A percentile compares a stretch with the other conserved stretches of the same genome.
Evolutionary conservation across 2,888 invertebrate genomes (phyloP).

Genomic region (Boloria euphrosyne): DNA sequence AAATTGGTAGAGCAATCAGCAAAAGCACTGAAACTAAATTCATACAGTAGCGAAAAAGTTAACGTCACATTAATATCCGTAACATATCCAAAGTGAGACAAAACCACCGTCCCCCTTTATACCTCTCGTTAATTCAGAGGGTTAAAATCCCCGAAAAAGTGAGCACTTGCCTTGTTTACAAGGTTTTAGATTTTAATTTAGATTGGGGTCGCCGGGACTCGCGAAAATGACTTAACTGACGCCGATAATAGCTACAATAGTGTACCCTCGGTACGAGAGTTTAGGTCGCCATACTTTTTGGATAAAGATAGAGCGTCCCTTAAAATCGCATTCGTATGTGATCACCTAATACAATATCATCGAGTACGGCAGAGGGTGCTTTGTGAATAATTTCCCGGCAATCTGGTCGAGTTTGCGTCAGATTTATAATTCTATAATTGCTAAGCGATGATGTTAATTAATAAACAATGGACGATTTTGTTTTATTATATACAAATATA

Average conservation of each 20-base stretch:
- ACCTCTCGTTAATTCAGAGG: slow-evolving; percentile 78
- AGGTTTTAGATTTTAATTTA: slow-evolving; percentile 84
- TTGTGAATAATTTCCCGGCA: slow-evolving; percentile 82
- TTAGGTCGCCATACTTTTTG: slow-evolving; percentile 48
- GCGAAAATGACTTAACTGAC: slow-evolving; percentile 63
- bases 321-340: slow-evolving; percentile 83
- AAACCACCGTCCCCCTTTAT: slow-evolving; percentile 69
- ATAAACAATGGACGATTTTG: not conserved
- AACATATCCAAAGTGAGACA: slow-evolving; percentile 51
- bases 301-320: slow-evolving; percentile 62
- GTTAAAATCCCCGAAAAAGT: slow-evolving; percentile 83
- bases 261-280: slow-evolving; percentile 49
- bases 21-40: not conserved
- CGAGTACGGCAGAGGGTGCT: slow-evolving; percentile 75
- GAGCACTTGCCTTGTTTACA: slow-evolving; percentile 84
- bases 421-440: slow-evolving; percentile 62
- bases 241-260: slow-evolving; percentile 48
- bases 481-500: too few relatives aligned
- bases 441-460: slow-evolving; percentile 14
- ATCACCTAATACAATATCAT: slow-evolving; percentile 83
- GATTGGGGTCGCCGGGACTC: slow-evolving; percentile 72
- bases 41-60: slow-evolving; percentile 45
- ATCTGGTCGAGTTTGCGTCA: slow-evolving; percentile 75
- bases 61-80: slow-evolving; percentile 47
- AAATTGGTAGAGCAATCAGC: slow-evolving; percentile 1